A percentile compares a stretch with the other conserved stretches of the same genome.
These are phyloP conservation scores for Aporophyla nigra DNA, from an alignment of 2,888 invertebrate species.

Conservation along the genomic window DNA sequence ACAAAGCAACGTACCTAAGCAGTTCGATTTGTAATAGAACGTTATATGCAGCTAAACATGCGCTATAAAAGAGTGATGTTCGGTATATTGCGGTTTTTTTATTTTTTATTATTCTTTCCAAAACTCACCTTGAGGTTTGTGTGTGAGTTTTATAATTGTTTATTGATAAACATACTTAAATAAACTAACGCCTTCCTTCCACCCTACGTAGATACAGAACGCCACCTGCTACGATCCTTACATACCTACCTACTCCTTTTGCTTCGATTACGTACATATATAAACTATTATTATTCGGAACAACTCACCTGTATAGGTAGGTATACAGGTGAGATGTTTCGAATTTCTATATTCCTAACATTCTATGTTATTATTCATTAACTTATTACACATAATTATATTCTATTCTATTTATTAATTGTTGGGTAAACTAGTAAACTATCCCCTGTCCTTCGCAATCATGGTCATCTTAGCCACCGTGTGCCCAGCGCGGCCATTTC, in stretches of 20 bases:
- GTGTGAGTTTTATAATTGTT: too few relatives aligned
- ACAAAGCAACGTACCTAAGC: neutral
- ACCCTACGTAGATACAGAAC: too few relatives aligned
- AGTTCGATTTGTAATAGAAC: neutral
- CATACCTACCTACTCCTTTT: too few relatives aligned
- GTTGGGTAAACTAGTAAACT: neutral
- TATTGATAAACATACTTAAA: too few relatives aligned
- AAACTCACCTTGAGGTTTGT: too few relatives aligned
- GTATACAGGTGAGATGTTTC: too few relatives aligned
- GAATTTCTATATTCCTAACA: too few relatives aligned
- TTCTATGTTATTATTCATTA: too few relatives aligned
- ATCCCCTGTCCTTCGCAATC: neutral
- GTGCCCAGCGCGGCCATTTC: constrained; percentile 87
- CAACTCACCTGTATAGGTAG: neutral
- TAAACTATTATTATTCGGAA: neutral
- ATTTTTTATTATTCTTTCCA: too few relatives aligned
- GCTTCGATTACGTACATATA: neutral
- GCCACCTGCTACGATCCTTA: too few relatives aligned
- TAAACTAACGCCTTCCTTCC: too few relatives aligned
- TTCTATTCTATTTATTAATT: neutral
- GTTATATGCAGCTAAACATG: neutral
- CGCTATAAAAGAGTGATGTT: neutral
- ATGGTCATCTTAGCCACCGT: constrained; percentile 79
- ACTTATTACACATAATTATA: neutral
- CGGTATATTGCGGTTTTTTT: neutral